Evolutionary conservation across 2,888 invertebrate species (phyloP).

Genomic region (Noctua pronuba): DNA sequence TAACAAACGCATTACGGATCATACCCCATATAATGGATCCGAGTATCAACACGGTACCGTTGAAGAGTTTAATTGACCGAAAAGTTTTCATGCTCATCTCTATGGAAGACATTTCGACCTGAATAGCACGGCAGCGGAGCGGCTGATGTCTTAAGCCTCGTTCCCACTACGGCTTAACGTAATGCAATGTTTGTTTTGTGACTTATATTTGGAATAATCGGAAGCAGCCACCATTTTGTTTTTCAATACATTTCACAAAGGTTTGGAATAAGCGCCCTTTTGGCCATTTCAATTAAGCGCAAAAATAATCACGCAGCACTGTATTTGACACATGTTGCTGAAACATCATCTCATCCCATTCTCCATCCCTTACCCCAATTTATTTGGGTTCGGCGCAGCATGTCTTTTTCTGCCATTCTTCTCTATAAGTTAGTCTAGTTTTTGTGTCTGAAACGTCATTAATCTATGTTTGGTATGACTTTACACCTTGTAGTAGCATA

Average conservation of each 20-base stretch:
- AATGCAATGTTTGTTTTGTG: not conserved
- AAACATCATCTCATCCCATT: not conserved
- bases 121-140: constrained; percentile 51
- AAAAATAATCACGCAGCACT: not conserved
- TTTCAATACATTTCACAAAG: not conserved
- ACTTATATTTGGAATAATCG: not conserved
- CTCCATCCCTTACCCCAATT: not conserved
- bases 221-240: not conserved
- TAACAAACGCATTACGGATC: constrained; percentile 26
- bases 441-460: not conserved
- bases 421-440: not conserved
- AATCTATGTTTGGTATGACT: not conserved
- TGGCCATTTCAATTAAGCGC: not conserved
- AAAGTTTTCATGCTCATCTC: constrained; percentile 59
- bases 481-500: not conserved
- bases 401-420: not conserved
- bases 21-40: constrained; percentile 38
- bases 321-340: not conserved
- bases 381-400: not conserved
- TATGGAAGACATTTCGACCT: constrained; percentile 45
- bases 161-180: not conserved
- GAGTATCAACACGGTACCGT: constrained; percentile 59
- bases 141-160: constrained; percentile 1
- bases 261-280: not conserved
- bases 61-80: constrained; percentile 66